These are phyloP conservation scores for Monopis laevigella DNA, from an alignment of 2,888 invertebrate genomes.

Conservation along the genomic window DNA sequence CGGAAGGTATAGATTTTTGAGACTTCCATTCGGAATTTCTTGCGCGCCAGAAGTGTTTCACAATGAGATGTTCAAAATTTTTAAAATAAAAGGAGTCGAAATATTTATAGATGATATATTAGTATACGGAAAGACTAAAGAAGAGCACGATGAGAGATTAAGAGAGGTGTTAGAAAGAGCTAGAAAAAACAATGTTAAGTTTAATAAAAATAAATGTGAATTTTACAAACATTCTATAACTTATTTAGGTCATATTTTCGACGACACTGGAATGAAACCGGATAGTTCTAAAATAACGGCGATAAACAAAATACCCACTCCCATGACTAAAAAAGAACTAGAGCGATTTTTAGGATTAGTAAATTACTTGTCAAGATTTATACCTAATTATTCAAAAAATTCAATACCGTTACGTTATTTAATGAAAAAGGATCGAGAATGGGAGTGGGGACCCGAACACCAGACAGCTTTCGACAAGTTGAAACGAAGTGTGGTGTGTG, in stretches of 20 bases:
- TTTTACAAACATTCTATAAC: too few species aligned
- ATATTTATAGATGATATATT: conserved; percentile 14
- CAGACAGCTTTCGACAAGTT: conserved; percentile 10
- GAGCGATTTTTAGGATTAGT: too few species aligned
- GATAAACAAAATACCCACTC: too few species aligned
- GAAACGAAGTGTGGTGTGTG: conserved; percentile 3
- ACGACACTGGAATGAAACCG: too few species aligned
- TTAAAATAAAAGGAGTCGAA: conserved; percentile 14
- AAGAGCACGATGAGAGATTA: conserved; percentile 16
- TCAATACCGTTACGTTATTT: conserved; percentile 11
- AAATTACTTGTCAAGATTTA: conserved; percentile 15
- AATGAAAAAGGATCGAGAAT: conserved; percentile 13
- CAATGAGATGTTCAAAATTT: conserved; percentile 17
- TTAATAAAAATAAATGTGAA: too few species aligned
- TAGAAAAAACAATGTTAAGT: too few species aligned
- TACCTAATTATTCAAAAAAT: conserved; percentile 11
- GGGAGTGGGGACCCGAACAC: conserved; percentile 11
- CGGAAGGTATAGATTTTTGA: conserved; percentile 6
- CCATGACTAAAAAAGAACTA: too few species aligned
- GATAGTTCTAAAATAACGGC: too few species aligned
- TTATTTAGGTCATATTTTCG: too few species aligned
- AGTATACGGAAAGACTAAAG: conserved; percentile 12
- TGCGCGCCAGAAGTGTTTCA: conserved; percentile 16
- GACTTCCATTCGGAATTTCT: conserved; percentile 9
- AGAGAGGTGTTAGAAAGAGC: conserved; percentile 9